Evolutionary conservation across 1,140 invertebrate genomes (phyloP).

Genomic region (Zaprionus gabonicus): DNA sequence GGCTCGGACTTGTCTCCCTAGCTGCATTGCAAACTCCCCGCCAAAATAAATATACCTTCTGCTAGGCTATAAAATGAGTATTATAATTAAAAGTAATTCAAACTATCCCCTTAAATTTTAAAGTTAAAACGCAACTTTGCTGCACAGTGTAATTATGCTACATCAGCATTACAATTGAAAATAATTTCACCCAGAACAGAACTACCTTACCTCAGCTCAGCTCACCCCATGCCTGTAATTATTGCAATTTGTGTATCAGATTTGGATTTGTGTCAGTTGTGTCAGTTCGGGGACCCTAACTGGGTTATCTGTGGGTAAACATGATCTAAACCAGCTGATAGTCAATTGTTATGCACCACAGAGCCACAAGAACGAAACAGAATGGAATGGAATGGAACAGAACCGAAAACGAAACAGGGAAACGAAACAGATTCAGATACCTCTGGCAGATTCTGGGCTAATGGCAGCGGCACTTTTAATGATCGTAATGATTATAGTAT

Average conservation of each 20-base stretch:
- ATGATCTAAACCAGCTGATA: constrained; percentile 56
- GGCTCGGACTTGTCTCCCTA: too few relatives aligned
- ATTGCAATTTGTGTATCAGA: constrained; percentile 59
- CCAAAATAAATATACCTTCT: background rate
- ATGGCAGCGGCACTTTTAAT: constrained; percentile 75
- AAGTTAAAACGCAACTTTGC: background rate
- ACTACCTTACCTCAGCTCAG: background rate
- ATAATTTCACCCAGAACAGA: constrained; percentile 29
- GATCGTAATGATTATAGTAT: constrained; percentile 64
- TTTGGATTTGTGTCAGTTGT: constrained; percentile 60
- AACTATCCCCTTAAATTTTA: background rate
- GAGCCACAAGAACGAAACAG: constrained; percentile 55
- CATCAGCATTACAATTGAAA: constrained; percentile 52
- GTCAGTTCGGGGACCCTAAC: constrained; percentile 37
- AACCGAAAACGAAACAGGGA: background rate
- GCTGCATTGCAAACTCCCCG: too few relatives aligned
- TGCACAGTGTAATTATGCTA: constrained; percentile 49
- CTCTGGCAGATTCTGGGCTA: constrained; percentile 63
- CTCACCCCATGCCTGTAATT: constrained; percentile 48
- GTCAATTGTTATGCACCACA: constrained; percentile 40
- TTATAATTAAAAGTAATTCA: background rate
- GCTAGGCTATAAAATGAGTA: too few relatives aligned
- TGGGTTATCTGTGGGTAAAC: constrained; percentile 70
- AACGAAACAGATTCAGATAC: background rate
- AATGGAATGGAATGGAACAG: background rate